Percentiles rank a stretch among this genome's conserved stretches.
phyloP scores from a whole-genome alignment of 92 coral and sea anemone genomes.

The Epizoanthus illoricatus region DNA sequence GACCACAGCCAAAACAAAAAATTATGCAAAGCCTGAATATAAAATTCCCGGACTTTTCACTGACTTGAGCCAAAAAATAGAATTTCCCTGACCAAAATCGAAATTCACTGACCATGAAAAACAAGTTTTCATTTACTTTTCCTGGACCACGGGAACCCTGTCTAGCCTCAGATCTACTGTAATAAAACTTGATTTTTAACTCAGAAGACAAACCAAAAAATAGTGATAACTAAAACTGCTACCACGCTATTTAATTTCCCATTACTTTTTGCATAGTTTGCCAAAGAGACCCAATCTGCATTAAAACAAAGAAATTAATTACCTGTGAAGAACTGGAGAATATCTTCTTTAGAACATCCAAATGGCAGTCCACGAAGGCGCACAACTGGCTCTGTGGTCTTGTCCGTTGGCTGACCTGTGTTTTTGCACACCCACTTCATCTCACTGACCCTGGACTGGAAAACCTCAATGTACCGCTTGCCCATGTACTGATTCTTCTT shows the following conservation, averaged over 20 bases:
- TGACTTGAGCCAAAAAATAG: too few species aligned
- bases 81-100: too few species aligned
- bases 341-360: slow-evolving; percentile 93
- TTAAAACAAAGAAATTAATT: slow-evolving; percentile 9
- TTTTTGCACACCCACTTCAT: slow-evolving; percentile 96
- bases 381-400: slow-evolving; percentile 77
- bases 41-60: too few species aligned
- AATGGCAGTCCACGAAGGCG: slow-evolving; percentile 91
- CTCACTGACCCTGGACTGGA: slow-evolving; percentile 83
- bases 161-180: too few species aligned
- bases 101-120: too few species aligned
- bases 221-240: too few species aligned
- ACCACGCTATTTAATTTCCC: not conserved
- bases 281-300: not conserved
- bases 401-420: slow-evolving; percentile 80
- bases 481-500: slow-evolving; percentile 83
- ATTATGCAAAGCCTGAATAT: too few species aligned
- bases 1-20: too few species aligned
- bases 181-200: too few species aligned
- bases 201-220: too few species aligned
- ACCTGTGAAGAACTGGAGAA: slow-evolving; percentile 95
- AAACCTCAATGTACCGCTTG: slow-evolving; percentile 96
- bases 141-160: too few species aligned
- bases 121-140: too few species aligned
- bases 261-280: not conserved